A percentile compares a stretch with the other conserved stretches of the same genome.
These are phyloP conservation scores for Hestina assimilis DNA, from an alignment of 1,140 invertebrate species.

Conservation along the genomic window DNA sequence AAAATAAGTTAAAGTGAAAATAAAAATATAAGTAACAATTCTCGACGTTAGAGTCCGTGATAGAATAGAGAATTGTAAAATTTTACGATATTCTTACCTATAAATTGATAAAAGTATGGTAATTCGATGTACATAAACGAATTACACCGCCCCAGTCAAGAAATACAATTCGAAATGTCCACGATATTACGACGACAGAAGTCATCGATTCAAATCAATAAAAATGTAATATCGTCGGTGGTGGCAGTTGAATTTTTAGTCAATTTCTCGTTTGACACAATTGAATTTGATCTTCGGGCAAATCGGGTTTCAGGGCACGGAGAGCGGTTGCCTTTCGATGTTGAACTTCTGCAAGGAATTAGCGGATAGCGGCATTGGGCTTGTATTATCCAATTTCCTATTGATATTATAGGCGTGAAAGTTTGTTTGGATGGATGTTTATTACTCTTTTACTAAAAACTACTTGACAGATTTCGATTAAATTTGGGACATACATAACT, in stretches of 20 bases:
- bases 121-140: background rate
- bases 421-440: no score
- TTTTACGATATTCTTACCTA: background rate
- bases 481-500: no score
- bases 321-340: conserved; percentile 43
- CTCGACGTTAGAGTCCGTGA: background rate
- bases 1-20: background rate
- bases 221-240: conserved; percentile 41
- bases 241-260: conserved; percentile 62
- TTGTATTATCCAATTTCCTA: no score
- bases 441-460: no score
- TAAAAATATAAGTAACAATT: background rate
- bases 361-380: conserved; percentile 19
- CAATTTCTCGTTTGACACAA: conserved; percentile 69
- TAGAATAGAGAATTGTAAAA: background rate
- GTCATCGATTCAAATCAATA: conserved; percentile 36
- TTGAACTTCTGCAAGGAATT: conserved; percentile 22
- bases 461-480: no score
- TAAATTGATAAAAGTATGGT: background rate
- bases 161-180: conserved; percentile 13
- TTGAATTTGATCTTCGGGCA: conserved; percentile 70
- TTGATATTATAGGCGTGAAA: no score
- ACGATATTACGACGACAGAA: conserved; percentile 24
- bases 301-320: conserved; percentile 67
- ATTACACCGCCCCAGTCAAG: background rate